Evolutionary conservation across 2,797 vertebrate species (phyloP), one percentile per base, ranked within the genome.

Genomic region (Danio aesculapii): DNA sequence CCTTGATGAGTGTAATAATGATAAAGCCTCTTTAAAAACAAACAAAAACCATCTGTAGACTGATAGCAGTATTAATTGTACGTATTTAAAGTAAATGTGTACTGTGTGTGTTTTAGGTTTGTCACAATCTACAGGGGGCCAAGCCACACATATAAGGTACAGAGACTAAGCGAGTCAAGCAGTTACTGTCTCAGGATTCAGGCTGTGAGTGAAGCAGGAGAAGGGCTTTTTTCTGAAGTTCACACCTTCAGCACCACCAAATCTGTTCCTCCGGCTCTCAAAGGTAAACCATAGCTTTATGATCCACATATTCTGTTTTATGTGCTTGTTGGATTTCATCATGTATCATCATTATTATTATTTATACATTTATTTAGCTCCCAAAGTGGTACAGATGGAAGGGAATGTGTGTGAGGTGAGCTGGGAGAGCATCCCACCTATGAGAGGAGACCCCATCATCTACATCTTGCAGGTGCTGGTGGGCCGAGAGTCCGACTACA

Each of bases 141-240:
- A 84, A 98, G 98, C 89, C 98, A 99, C 90, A 99, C 98, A 0
- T 99, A 98, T 91, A 99, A 98, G 92, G 95, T 99, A 77, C 97
- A 99, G 90, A 93, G 97, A 68, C 90, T 99, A 91, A 95, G 87
- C 0, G 98, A 99, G 87, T 98, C 95, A 87, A 98, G 96, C 9
- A 95, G 94, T 90, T 97, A 97, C 94, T 95, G 93, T 0, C 98
- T 98, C 93, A 94, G 97, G 93, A 99, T 99, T 93, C 97, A 99
- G 91, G 96, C 97, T 0, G 88, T 96, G 44, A 97, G 94, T 0
- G 95, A 96, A 30, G 97, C 97, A 0, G 97, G 97, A 39, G 97
- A 98, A 83, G 98, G 98, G 8, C 95, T 95, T 6, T 97, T 96
- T 92, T 99, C 97, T 6, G 94, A 96, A 88, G 91, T 94, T 52